phyloP scores from a whole-genome alignment of 2,113 vertebrate genomes.

The Bos taurus region DNA sequence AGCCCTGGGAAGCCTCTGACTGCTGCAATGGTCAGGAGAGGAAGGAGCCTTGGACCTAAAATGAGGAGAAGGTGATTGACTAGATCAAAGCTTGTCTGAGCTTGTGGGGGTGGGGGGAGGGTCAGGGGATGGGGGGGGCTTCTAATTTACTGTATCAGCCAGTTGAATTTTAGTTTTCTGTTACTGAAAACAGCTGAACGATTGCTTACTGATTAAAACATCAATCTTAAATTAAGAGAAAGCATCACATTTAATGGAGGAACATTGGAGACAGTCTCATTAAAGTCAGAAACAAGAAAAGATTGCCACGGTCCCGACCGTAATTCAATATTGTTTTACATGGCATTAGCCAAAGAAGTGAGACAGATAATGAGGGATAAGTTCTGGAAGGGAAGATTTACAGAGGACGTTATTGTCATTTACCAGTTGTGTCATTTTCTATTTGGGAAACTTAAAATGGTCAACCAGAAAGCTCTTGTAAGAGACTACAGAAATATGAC shows the following conservation, averaged over 20 bases:
- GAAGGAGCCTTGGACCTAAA: background rate
- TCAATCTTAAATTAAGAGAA: background rate
- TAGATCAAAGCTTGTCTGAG: background rate
- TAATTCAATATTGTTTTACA: background rate
- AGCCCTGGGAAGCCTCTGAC: background rate
- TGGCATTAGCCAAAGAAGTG: background rate
- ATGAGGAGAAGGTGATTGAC: background rate
- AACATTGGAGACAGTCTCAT: background rate
- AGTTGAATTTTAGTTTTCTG: background rate
- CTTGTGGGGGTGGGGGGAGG: background rate
- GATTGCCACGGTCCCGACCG: background rate
- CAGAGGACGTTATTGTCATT: background rate
- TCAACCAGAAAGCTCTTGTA: background rate
- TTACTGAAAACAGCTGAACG: background rate
- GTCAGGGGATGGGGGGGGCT: background rate
- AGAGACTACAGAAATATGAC: background rate
- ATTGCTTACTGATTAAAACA: background rate
- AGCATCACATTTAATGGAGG: background rate
- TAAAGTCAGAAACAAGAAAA: slow-evolving; percentile 32
- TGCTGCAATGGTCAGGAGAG: background rate
- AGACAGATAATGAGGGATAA: background rate
- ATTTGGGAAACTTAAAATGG: slow-evolving; percentile 11
- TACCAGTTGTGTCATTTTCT: background rate
- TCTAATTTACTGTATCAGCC: background rate
- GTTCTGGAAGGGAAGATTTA: background rate